Conservation (phyloP, 2,113 vertebrate genomes). For the Dicaeum eximium region DNA sequence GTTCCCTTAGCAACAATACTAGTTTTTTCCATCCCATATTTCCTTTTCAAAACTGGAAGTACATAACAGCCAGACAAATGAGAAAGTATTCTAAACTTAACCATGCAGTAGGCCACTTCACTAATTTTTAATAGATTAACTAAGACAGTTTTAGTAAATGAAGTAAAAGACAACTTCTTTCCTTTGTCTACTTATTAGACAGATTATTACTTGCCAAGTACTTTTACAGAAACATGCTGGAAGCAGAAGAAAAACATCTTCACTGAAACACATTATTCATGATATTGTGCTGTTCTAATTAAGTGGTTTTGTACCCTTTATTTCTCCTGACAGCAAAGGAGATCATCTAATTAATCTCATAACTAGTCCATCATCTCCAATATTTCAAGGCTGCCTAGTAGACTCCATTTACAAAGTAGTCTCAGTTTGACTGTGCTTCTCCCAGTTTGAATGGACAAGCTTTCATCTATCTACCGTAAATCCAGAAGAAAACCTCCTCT, state of each 20-base stretch:
- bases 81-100: background rate
- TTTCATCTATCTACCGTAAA: background rate
- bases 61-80: background rate
- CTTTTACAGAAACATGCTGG: background rate
- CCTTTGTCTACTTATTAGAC: background rate
- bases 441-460: background rate
- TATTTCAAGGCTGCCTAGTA: background rate
- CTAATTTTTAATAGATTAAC: background rate
- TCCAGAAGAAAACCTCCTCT: background rate
- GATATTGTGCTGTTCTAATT: background rate
- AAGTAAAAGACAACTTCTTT: background rate
- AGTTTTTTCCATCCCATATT: background rate
- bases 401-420: background rate
- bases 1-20: slow-evolving; percentile 47
- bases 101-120: background rate
- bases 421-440: background rate
- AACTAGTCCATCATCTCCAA: background rate
- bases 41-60: slow-evolving; percentile 36
- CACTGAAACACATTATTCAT: background rate
- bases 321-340: background rate
- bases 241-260: background rate
- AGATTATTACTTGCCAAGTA: background rate
- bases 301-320: background rate
- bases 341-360: background rate
- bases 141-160: background rate